Evolutionary conservation across 2,113 vertebrate species (phyloP).

Genomic region (Scomber scombrus): DNA sequence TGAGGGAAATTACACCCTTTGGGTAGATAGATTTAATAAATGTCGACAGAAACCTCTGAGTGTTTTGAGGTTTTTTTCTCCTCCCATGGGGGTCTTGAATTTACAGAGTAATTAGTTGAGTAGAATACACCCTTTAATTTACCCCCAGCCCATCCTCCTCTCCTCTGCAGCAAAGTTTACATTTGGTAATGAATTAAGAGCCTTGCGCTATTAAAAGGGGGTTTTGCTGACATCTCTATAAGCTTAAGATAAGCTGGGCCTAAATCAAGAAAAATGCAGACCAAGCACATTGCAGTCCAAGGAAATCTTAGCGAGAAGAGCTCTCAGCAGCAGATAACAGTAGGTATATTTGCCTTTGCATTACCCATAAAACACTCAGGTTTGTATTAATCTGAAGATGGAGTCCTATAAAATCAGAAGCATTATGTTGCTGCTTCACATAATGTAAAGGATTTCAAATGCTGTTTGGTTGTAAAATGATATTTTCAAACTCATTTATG

Average conservation of each 20-base stretch:
- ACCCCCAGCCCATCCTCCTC: slow-evolving; percentile 58
- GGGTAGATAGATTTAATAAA: slow-evolving; percentile 60
- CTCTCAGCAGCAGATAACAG: slow-evolving; percentile 76
- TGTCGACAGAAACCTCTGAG: slow-evolving; percentile 44
- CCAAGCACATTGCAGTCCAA: slow-evolving; percentile 77
- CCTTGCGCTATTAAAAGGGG: slow-evolving; percentile 75
- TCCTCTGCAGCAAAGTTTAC: slow-evolving; percentile 76
- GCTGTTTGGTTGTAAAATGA: not conserved
- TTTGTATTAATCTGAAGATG: slow-evolving; percentile 56
- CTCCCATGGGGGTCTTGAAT: slow-evolving; percentile 62
- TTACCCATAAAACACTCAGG: slow-evolving; percentile 58
- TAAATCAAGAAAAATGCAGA: slow-evolving; percentile 83
- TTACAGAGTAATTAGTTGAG: slow-evolving; percentile 82
- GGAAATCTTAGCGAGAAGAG: slow-evolving; percentile 67
- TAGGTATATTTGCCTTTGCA: slow-evolving; percentile 71
- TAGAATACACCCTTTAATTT: slow-evolving; percentile 75
- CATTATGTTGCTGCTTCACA: slow-evolving; percentile 16
- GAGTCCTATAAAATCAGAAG: slow-evolving; percentile 3
- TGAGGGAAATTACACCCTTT: slow-evolving; percentile 41
- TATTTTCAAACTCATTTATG: not conserved
- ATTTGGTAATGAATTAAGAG: slow-evolving; percentile 83
- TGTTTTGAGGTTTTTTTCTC: slow-evolving; percentile 38
- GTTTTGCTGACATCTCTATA: slow-evolving; percentile 80
- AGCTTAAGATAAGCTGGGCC: slow-evolving; percentile 79
- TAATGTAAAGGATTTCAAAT: not conserved